Conservation (phyloP, 2,113 vertebrate species). For the zebrafish (Danio rerio) region DNA sequence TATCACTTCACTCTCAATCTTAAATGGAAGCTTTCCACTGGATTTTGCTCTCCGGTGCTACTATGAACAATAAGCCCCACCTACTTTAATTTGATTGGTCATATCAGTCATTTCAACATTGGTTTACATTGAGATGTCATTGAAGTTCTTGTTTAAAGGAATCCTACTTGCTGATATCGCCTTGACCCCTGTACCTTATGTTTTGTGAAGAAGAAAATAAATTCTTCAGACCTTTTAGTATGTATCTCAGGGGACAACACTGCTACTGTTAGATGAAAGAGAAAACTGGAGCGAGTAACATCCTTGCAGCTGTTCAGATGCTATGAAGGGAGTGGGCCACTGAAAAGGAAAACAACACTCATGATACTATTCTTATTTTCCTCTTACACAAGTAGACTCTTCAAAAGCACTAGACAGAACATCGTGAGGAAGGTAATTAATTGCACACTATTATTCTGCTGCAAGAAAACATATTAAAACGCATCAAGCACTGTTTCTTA, state of each 20-base stretch:
- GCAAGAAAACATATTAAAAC: slow-evolving; percentile 43
- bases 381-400: not conserved
- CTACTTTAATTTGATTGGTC: too few relatives aligned
- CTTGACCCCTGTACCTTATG: not conserved
- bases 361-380: not conserved
- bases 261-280: not conserved
- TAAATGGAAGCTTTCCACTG: too few relatives aligned
- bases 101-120: too few relatives aligned
- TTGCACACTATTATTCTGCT: not conserved
- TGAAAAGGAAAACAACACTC: not conserved
- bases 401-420: slow-evolving; percentile 6
- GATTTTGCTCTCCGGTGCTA: too few relatives aligned
- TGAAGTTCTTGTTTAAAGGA: not conserved
- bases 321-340: not conserved
- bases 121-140: too few relatives aligned
- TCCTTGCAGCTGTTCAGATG: not conserved
- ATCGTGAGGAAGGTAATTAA: slow-evolving; percentile 5
- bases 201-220: not conserved
- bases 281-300: not conserved
- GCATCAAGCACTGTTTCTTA: slow-evolving; percentile 52
- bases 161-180: not conserved
- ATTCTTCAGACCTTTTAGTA: not conserved
- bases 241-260: not conserved
- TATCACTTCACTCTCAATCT: too few relatives aligned
- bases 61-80: too few relatives aligned